phyloP scores from a whole-genome alignment of 2,888 invertebrate genomes.

The Bruchidius siliquastri region DNA sequence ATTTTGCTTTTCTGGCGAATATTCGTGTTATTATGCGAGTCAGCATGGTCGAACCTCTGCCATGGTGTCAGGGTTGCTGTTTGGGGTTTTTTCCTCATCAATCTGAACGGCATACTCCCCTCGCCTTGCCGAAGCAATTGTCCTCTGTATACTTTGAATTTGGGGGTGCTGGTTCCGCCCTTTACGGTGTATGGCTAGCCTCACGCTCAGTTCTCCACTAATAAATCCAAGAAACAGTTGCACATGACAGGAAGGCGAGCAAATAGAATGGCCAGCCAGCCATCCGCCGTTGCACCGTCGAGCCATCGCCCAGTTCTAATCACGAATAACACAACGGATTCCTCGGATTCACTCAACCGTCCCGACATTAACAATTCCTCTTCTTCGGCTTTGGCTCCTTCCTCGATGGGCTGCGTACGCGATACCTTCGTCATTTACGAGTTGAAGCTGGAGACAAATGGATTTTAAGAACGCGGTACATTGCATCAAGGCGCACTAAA shows the following conservation, averaged over 20 bases:
- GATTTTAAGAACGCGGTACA: too few relatives aligned
- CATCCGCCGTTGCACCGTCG: slow-evolving; percentile 17
- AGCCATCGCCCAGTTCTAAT: slow-evolving; percentile 42
- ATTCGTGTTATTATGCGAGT: too few relatives aligned
- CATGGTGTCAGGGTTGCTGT: too few relatives aligned
- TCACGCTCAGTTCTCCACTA: slow-evolving; percentile 21
- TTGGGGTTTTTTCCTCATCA: too few relatives aligned
- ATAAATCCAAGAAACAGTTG: slow-evolving; percentile 37
- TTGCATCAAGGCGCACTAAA: too few relatives aligned
- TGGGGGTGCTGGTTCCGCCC: too few relatives aligned
- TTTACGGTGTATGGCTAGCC: not conserved
- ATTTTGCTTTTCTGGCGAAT: too few relatives aligned
- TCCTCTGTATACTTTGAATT: too few relatives aligned
- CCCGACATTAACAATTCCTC: slow-evolving; percentile 20
- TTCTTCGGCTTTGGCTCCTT: slow-evolving; percentile 7
- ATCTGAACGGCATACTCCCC: too few relatives aligned
- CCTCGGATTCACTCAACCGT: slow-evolving; percentile 38
- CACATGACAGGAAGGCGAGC: slow-evolving; percentile 39
- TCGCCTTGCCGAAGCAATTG: too few relatives aligned
- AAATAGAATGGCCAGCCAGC: slow-evolving; percentile 37
- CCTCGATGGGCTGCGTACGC: slow-evolving; percentile 14
- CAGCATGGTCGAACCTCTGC: too few relatives aligned
- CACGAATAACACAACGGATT: slow-evolving; percentile 41
- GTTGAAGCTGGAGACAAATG: too few relatives aligned
- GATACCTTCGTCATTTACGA: slow-evolving; percentile 1